Base-by-base conservation (phyloP, 2,888 invertebrate genomes). In the Petrolisthes manimaculis region DNA sequence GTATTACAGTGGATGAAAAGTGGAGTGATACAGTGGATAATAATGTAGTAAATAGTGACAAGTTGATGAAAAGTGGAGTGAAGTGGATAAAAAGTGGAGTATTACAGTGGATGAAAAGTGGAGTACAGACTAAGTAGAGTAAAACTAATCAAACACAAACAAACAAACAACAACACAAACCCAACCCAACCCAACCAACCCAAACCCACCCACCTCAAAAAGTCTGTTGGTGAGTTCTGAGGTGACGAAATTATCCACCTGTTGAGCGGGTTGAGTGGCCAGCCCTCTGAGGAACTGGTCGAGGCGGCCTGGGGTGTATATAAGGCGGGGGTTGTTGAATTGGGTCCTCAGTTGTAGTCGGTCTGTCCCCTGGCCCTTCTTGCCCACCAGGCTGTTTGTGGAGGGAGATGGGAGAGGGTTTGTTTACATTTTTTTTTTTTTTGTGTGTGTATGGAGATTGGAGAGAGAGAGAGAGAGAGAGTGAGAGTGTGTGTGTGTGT, bases 261-360 rank as follows among this genome's bases (percentile, higher is more conserved):
- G 93, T 91, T 95, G 95, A 53, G 96, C 95, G 4, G 94, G 94
- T 0, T 96, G 96, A 92, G 94, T 93, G 92, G 95, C 94, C 0
- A 96, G 96, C 0, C 96, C 95, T 84, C 93, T 93, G 69, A 97
- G 92, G 0, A 96, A 94, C 61, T 93, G 93, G 91, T 95, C 95
- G 86, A 96, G 93, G 1, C 95, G 95, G 5, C 94, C 94, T 24
- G 93, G 93, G 24, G 81, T 86, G 86, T 89, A 89, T 12, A 89
- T 74, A 14, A 87, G 74, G n/a, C 75, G 67, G 0, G 84, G 84
- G 78, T 83, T 84, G 82, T 84, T 86, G 86, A 89, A 84, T 53
- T 87, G 87, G 3, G 55, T 80, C n/a, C 54, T 80, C 24, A 87
- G 81, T 14, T 86, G 67, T 3, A 86, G 51, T 1, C 21, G 74